Conservation (phyloP, 2,113 vertebrate genomes). For the Sylvilagus bachmani region DNA sequence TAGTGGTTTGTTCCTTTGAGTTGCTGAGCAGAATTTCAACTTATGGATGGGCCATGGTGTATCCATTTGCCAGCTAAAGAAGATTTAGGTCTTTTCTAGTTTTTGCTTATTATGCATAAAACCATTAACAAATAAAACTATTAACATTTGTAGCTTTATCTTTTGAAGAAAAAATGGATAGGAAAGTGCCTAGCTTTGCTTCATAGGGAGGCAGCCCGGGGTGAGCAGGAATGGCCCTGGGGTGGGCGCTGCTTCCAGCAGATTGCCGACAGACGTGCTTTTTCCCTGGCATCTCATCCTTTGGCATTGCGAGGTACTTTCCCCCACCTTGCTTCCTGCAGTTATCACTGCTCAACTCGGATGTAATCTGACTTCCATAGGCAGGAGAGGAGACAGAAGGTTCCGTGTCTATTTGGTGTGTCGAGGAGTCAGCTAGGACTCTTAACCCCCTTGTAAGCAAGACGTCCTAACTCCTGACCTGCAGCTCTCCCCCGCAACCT, state of each 20-base stretch:
- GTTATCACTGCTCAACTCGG: not conserved
- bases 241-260: not conserved
- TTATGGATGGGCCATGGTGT: not conserved
- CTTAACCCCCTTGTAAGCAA: not conserved
- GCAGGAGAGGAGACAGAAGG: no score
- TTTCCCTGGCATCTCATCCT: not conserved
- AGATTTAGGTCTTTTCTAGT: not conserved
- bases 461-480: not conserved
- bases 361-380: no score
- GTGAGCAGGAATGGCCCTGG: not conserved
- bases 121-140: not conserved
- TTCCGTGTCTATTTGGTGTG: no score
- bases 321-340: not conserved
- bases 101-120: slow-evolving; percentile 40
- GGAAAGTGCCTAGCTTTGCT: slow-evolving; percentile 58
- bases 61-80: not conserved
- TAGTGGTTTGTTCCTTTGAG: not conserved
- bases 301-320: not conserved
- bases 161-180: slow-evolving; percentile 80
- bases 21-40: not conserved
- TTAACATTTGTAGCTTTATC: not conserved
- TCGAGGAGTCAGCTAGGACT: not conserved
- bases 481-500: not conserved
- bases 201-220: slow-evolving; percentile 30
- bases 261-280: not conserved